Evolutionary conservation across 2,113 vertebrate species (phyloP), one percentile per base, ranked within the genome.

Genomic region (Camelus dromedarius): DNA sequence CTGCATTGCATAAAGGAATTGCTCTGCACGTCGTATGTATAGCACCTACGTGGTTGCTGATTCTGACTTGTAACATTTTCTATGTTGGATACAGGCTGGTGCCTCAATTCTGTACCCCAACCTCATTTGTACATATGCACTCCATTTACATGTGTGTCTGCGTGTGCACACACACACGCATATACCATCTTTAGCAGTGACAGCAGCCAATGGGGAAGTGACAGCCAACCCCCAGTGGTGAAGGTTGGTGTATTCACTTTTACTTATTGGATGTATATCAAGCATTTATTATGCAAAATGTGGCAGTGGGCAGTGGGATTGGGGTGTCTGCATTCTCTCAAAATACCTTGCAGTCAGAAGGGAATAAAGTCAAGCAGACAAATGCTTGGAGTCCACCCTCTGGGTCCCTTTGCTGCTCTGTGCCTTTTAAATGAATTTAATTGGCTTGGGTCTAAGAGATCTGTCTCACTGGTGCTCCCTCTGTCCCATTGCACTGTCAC

Each of bases 301-400:
- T 2, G 35, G 32, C 1, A 54, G 30, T 14, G 62, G 24, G n/a
- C 18, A 0, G 16, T 26, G 24, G 24, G 24, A 2, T 0, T 1
- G n/a, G 30, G 20, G 1, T 19, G 22, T 26, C 15, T 16, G 3
- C 8, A 1, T 64, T 20, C 54, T 38, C 22, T 72, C 7, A 3
- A 8, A n/a, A 19, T 3, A 42, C 52, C 26, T 28, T 32, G 16
- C 0, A 0, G 42, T 58, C 26, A 32, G 60, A 50, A 82, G n/a
- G 80, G 50, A 13, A 10, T 62, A 8, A 24, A 30, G 32, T 48
- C 20, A 18, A 20, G 18, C 10, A 22, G 18, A 52, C 32, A 66
- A 32, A 32, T 66, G 64, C 30, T 66, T 8, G 10, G 54, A 30
- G 35, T 52, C 42, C 38, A 20, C 52, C 69, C 8, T 56, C 24